Conservation (phyloP, 1,140 invertebrate genomes). For the Rhopalosiphum maidis region DNA sequence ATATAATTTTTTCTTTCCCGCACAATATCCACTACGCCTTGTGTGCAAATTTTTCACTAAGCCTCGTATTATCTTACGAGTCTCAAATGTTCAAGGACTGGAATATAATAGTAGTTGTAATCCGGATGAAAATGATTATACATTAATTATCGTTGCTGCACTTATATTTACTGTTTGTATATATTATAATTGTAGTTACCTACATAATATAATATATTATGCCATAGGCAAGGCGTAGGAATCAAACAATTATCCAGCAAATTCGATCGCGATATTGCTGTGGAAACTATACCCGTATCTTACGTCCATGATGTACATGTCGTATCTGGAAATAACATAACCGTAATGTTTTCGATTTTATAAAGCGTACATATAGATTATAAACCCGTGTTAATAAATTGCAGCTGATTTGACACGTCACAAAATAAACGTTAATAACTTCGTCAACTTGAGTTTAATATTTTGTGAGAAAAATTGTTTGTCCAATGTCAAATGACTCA, state of each 20-base stretch:
- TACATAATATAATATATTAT: neutral
- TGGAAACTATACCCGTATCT: neutral
- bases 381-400: neutral
- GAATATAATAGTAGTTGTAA: neutral
- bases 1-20: neutral
- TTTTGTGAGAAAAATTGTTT: neutral
- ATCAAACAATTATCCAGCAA: neutral
- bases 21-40: neutral
- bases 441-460: neutral
- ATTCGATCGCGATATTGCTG: neutral
- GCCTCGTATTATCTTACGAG: neutral
- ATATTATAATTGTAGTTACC: neutral
- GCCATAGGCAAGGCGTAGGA: neutral
- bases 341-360: neutral
- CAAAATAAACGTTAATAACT: neutral
- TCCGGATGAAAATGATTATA: neutral
- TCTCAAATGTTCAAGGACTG: slow-evolving; percentile 3
- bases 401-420: neutral
- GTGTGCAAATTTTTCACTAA: neutral
- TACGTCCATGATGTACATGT: neutral
- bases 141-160: neutral
- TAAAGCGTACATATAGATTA: neutral
- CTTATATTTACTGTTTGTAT: neutral
- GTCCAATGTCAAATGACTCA: slow-evolving; percentile 34
- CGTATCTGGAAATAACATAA: neutral